Base-by-base conservation (phyloP, 1,140 invertebrate genomes). In the Bombus waltoni region DNA sequence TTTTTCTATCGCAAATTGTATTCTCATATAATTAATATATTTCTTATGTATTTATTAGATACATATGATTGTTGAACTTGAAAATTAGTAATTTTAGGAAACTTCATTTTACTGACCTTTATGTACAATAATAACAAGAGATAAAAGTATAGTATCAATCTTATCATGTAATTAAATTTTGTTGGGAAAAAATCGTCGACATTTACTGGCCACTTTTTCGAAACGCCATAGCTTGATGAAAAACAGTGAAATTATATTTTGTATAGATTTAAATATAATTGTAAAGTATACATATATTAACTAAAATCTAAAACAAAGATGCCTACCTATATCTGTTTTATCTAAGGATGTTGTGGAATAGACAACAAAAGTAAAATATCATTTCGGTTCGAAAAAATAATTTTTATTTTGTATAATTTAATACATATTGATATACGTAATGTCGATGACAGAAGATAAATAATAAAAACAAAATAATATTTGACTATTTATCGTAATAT, bases 401-500 rank as follows among this genome's bases (percentile, higher is more conserved):
- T 53, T 66, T n/a, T 6, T 18, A 22, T 66, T 76, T 47, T 8
- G 32, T 65, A 13, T 32, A 18, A 32, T 35, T 42, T 65, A 40
- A n/a, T 72, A 47, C 25, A 62, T 47, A 53, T 38, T 6, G 22
- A 25, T 25, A 74, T 44, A 66, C 8, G 42, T 76, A 40, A 76
- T 83, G 57, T 62, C 25, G 13, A 74, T 57, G 38, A 57, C 15
- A 66, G 22, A 66, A 35, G 38, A 28, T 28, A 40, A 65, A 10
- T 40, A 35, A 38, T 38, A 53, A 66, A 66, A 70, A 77, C 28
- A 35, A 77, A 6, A 28, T 68, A 77, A 77, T 44, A 42, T 40
- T 76, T 44, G 59, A 22, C 5, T 77, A 28, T 40, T 85, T 71
- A 80, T 59, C 11, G 57, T 80, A 85, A 62, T 35, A 80, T 80